Evolutionary conservation across 37 sponge, comb jelly and placozoan genomes (phyloP).

Genomic region (Ephydatia muelleri): DNA sequence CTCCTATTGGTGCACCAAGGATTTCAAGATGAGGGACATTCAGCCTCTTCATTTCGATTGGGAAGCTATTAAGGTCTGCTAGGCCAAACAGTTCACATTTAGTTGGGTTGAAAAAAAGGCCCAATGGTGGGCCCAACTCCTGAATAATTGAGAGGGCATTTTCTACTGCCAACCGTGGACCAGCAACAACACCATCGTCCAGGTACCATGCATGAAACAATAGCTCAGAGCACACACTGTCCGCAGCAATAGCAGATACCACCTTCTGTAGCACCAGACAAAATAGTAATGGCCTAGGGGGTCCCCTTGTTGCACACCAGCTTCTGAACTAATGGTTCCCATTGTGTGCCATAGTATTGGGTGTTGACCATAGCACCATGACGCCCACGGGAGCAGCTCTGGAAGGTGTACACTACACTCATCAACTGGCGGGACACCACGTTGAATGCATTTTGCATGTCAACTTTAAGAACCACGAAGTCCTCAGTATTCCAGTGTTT

Average conservation of each 20-base stretch:
- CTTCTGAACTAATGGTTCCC: slow-evolving; percentile 1
- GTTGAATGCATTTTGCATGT: neutral
- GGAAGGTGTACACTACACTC: neutral
- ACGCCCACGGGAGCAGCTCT: neutral
- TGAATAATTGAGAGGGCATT: neutral
- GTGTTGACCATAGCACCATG: neutral
- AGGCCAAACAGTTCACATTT: neutral
- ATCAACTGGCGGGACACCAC: neutral
- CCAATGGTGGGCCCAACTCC: neutral
- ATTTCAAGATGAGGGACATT: neutral
- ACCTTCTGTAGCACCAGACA: neutral
- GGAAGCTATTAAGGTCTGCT: neutral
- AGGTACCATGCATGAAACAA: too few species aligned
- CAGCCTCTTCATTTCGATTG: neutral
- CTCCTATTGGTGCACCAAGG: neutral
- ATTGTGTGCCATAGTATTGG: neutral
- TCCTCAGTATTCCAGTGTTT: neutral
- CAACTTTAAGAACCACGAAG: neutral
- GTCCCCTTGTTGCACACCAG: slow-evolving; percentile 23
- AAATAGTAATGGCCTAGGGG: slow-evolving; percentile 29
- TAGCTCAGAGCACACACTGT: too few species aligned
- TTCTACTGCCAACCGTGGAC: too few species aligned
- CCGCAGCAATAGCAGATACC: neutral
- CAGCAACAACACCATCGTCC: too few species aligned
- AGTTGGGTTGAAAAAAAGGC: neutral